Evolutionary conservation across 1,140 invertebrate genomes (phyloP).

Genomic region (Drosophila repleta): DNA sequence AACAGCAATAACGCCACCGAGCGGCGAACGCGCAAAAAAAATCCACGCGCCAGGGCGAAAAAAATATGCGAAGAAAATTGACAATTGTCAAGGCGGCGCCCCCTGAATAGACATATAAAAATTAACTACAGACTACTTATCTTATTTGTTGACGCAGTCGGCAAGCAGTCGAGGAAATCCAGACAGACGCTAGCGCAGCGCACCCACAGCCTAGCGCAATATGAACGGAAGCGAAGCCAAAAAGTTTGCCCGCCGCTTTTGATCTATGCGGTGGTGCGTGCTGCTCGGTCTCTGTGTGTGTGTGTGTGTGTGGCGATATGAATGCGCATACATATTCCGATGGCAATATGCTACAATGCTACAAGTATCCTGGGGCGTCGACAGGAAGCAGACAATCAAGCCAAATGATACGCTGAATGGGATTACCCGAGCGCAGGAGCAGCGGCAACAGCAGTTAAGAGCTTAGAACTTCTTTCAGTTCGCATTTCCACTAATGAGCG

Average conservation of each 20-base stretch:
- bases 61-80: slow-evolving; percentile 60
- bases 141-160: slow-evolving; percentile 75
- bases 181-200: slow-evolving; percentile 6
- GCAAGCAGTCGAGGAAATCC: slow-evolving; percentile 5
- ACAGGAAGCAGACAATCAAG: slow-evolving; percentile 70
- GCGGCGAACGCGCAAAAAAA: slow-evolving; percentile 25
- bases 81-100: slow-evolving; percentile 69
- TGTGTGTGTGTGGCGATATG: slow-evolving; percentile 24
- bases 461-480: neutral
- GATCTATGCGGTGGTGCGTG: slow-evolving; percentile 48
- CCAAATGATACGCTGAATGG: slow-evolving; percentile 59
- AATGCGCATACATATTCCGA: slow-evolving; percentile 18
- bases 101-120: slow-evolving; percentile 78
- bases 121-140: slow-evolving; percentile 82
- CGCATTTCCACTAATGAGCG: slow-evolving; percentile 14
- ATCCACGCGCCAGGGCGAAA: slow-evolving; percentile 7
- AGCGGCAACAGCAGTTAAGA: neutral
- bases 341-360: slow-evolving; percentile 62
- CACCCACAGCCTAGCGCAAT: slow-evolving; percentile 14
- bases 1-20: slow-evolving; percentile 73
- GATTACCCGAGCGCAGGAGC: slow-evolving; percentile 1
- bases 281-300: too few species aligned
- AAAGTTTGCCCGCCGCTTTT: slow-evolving; percentile 68
- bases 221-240: slow-evolving; percentile 45
- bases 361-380: slow-evolving; percentile 39